phyloP scores from a whole-genome alignment of 2,797 vertebrate species.

The Pyrocephalus nanus region DNA sequence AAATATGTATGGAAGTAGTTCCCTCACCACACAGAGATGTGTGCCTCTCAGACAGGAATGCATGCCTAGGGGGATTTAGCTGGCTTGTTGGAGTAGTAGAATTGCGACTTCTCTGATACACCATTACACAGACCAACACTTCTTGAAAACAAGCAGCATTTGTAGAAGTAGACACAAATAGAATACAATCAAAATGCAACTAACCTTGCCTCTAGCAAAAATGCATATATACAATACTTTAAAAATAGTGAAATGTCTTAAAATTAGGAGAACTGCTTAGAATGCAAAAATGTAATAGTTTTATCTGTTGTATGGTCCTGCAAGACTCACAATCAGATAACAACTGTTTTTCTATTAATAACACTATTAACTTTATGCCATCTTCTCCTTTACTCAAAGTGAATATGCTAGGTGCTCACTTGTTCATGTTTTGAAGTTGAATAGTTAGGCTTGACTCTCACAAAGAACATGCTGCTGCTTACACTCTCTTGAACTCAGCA shows the following conservation, averaged over 20 bases:
- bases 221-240: neutral
- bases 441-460: neutral
- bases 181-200: neutral
- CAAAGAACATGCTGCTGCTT: neutral
- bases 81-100: neutral
- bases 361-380: neutral
- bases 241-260: neutral
- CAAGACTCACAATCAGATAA: neutral
- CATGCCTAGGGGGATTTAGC: neutral
- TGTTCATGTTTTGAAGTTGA: neutral
- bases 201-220: neutral
- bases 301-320: neutral
- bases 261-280: neutral
- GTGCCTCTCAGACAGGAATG: neutral
- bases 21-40: neutral
- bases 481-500: neutral
- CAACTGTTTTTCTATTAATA: neutral
- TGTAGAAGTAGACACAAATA: neutral
- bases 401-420: neutral
- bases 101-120: neutral
- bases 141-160: neutral
- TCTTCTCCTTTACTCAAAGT: neutral
- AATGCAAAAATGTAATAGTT: neutral
- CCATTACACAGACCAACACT: neutral
- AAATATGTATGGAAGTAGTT: neutral